phyloP scores from a whole-genome alignment of 92 coral and sea anemone species.

The Zoanthus solanderi region DNA sequence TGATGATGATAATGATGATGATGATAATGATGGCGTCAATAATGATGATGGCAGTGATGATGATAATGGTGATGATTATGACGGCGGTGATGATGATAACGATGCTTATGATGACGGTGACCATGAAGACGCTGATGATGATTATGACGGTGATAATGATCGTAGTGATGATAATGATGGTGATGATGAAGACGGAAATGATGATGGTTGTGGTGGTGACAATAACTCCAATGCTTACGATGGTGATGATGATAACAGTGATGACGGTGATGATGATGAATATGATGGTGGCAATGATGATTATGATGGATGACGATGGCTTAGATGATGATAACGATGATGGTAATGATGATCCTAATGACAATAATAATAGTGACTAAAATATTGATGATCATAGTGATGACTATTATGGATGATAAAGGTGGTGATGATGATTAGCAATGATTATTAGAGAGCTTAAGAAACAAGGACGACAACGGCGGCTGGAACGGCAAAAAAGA shows the following conservation, averaged over 20 bases:
- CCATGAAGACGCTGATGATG: neutral
- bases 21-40: no score
- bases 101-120: neutral
- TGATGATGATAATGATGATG: no score
- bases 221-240: neutral
- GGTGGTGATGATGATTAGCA: constrained; percentile 12
- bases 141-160: no score
- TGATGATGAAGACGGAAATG: neutral
- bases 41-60: neutral
- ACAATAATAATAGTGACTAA: neutral
- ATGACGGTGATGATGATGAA: neutral
- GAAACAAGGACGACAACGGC: no score
- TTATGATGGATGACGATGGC: neutral
- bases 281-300: neutral
- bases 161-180: no score
- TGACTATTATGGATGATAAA: neutral
- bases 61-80: neutral
- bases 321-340: neutral
- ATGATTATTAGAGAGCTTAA: no score
- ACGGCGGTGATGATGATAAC: neutral
- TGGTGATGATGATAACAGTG: neutral
- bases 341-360: no score
- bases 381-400: neutral
- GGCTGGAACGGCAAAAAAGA: neutral
- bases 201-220: neutral